Conservation (phyloP, 2,797 vertebrate species). For the Pseudocheirus occidentalis region DNA sequence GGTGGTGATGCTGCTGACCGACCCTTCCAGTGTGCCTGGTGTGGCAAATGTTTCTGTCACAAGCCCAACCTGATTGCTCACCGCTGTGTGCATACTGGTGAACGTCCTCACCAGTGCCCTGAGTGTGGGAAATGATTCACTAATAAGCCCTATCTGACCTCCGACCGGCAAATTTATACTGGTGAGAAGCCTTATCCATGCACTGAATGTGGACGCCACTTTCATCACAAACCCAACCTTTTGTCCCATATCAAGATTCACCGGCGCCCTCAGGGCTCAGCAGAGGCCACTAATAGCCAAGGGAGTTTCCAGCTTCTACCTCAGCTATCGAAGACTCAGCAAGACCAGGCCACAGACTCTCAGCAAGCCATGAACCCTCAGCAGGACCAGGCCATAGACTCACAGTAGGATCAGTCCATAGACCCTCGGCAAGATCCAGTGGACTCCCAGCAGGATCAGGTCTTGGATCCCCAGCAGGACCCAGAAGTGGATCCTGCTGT, state of each 20-base stretch:
- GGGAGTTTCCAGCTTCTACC: conserved; percentile 18
- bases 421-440: background rate
- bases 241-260: conserved; percentile 81
- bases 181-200: conserved; percentile 78
- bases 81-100: conserved; percentile 84
- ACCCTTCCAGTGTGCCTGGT: conserved; percentile 85
- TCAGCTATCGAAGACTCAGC: background rate
- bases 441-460: background rate
- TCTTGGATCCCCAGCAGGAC: background rate
- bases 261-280: conserved; percentile 61
- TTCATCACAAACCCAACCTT: conserved; percentile 81
- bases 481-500: background rate
- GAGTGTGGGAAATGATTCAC: conserved; percentile 84
- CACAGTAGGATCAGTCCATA: background rate
- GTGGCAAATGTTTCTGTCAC: conserved; percentile 87
- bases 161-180: conserved; percentile 82
- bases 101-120: conserved; percentile 82
- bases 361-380: background rate
- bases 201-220: conserved; percentile 78
- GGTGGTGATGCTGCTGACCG: conserved; percentile 78
- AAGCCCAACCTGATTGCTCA: conserved; percentile 88
- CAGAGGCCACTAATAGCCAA: background rate
- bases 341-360: background rate
- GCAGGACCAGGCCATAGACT: background rate
- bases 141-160: conserved; percentile 84